phyloP scores from a whole-genome alignment of 1,140 invertebrate genomes.

The Heliconius hermathena region DNA sequence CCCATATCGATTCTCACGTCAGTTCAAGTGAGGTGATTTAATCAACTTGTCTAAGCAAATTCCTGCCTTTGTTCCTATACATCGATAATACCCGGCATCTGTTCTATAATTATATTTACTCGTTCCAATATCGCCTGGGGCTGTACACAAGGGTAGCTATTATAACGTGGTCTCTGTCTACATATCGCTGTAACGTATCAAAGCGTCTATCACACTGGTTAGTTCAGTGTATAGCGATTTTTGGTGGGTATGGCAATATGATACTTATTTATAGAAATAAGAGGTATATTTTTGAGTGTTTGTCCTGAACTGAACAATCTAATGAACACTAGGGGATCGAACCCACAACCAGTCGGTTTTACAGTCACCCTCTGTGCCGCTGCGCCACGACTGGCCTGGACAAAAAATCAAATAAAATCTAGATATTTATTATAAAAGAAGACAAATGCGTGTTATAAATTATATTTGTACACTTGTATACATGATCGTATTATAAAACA shows the following conservation, averaged over 20 bases:
- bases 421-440: too few species aligned
- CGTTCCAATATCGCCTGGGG: conserved; percentile 6
- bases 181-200: neutral
- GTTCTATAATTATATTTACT: conserved; percentile 28
- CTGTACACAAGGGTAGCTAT: conserved; percentile 2
- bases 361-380: too few species aligned
- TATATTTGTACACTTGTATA: too few species aligned
- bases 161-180: neutral
- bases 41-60: conserved; percentile 16
- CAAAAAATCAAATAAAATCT: too few species aligned
- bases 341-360: too few species aligned
- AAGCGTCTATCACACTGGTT: neutral
- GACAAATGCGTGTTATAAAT: too few species aligned
- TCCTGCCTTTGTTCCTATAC: conserved; percentile 19
- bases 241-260: neutral
- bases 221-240: neutral
- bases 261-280: neutral
- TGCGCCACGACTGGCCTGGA: too few species aligned
- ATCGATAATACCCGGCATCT: conserved; percentile 18
- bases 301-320: neutral
- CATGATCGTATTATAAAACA: too few species aligned
- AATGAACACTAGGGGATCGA: too few species aligned
- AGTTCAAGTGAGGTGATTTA: conserved; percentile 16
- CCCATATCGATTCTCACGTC: conserved; percentile 10
- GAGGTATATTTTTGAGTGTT: neutral